Evolutionary conservation across 2,797 vertebrate genomes (phyloP).

Genomic region (Lindbergichthys nudifrons): DNA sequence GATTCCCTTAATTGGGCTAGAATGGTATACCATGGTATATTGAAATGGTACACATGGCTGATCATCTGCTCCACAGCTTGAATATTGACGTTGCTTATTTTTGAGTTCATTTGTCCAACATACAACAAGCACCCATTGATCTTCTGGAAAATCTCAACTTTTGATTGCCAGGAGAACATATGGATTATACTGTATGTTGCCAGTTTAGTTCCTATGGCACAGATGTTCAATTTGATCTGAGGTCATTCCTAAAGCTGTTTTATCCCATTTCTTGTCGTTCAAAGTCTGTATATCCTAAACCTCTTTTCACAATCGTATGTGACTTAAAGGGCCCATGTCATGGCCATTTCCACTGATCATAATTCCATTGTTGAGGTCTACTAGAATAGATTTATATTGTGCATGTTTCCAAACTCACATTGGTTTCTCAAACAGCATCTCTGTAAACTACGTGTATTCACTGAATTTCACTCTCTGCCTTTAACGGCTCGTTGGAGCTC

Average conservation of each 20-base stretch:
- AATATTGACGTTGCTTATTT: background rate
- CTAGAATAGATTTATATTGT: too few species aligned
- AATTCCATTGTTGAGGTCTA: too few species aligned
- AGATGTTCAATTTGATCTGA: background rate
- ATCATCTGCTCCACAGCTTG: background rate
- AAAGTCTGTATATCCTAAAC: conserved; percentile 4
- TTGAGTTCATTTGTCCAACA: background rate
- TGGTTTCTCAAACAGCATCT: too few species aligned
- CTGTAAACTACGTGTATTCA: too few species aligned
- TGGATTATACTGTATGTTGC: background rate
- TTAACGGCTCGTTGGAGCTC: too few species aligned
- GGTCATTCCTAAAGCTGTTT: background rate
- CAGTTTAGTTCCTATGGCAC: background rate
- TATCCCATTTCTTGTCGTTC: background rate
- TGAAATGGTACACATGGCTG: background rate
- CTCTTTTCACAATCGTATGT: background rate
- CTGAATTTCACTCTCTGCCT: too few species aligned
- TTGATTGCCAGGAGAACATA: background rate
- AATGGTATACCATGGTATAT: background rate
- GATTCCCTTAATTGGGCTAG: too few species aligned
- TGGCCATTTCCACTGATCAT: too few species aligned
- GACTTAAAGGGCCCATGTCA: too few species aligned
- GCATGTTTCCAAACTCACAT: too few species aligned
- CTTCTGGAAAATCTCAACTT: background rate
- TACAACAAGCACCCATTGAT: background rate